Conservation (phyloP, 2,888 invertebrate species). For the Phortica magna region DNA sequence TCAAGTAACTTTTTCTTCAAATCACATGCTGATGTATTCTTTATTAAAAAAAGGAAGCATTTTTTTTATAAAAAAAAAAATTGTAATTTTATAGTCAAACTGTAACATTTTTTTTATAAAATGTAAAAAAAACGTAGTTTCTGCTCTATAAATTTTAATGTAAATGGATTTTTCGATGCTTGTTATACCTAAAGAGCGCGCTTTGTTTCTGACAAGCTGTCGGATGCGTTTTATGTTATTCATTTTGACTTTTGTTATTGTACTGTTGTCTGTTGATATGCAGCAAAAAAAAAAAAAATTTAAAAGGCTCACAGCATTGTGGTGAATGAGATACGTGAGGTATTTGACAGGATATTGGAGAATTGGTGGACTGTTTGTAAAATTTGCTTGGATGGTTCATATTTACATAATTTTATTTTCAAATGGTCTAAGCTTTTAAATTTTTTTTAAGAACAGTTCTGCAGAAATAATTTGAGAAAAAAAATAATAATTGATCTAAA, state of each 20-base stretch:
- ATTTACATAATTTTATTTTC: no score
- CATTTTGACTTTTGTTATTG: slow-evolving; percentile 61
- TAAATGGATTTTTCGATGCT: slow-evolving; percentile 57
- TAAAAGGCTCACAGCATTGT: neutral
- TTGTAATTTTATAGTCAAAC: slow-evolving; percentile 65
- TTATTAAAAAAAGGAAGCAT: slow-evolving; percentile 47
- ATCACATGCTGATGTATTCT: slow-evolving; percentile 71
- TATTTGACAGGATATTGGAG: no score
- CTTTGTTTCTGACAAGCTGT: slow-evolving; percentile 64
- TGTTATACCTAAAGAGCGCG: slow-evolving; percentile 13
- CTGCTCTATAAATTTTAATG: slow-evolving; percentile 76
- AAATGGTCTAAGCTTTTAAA: no score
- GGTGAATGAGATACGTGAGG: neutral
- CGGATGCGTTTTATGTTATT: slow-evolving; percentile 66
- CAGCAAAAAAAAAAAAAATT: neutral
- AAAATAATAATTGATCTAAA: no score
- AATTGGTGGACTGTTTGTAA: no score
- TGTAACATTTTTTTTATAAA: slow-evolving; percentile 66
- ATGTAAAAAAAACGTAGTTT: slow-evolving; percentile 64
- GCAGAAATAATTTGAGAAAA: no score
- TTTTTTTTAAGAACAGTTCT: no score
- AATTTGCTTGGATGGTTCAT: no score
- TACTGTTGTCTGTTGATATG: neutral
- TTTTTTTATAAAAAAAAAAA: slow-evolving; percentile 50
- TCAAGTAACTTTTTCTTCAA: slow-evolving; percentile 42